Base-by-base conservation (phyloP, 2,888 invertebrate genomes). In the Andrena trimmerana region DNA sequence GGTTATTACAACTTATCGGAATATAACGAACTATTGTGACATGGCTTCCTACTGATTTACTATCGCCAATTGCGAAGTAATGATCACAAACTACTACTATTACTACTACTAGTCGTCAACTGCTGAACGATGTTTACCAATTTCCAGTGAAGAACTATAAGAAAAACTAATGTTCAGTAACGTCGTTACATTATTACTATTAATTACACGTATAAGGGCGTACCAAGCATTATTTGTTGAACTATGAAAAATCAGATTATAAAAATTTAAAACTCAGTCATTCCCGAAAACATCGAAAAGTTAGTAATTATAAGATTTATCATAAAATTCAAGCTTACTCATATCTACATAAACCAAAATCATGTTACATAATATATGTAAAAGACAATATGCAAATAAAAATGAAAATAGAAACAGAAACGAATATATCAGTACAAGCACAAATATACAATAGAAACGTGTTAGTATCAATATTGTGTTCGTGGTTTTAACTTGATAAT, bases 1-100 rank as follows among this genome's bases (percentile, higher is more conserved):
- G 60, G 16, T 63, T 48, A 71, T 71, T 33, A 71, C 52, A 62
- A 10, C 66, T 67, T n/a, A 31, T 33, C 42, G 29, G 50, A 6
- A 29, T n/a, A 29, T 16, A 42, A 42, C n/a, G 60, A 48, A 20
- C 52, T 60, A 48, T 66, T 42, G 16, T 20, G n/a, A 63, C 29
- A 66, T 50, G 50, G 1, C 36, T 3, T 10, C 13, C 36, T 1
- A 36, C 48, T 29, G 6, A 52, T 31, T 67, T 67, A 52, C 31
- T 1, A 29, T 1, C 6, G 27, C n/a, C 31, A 52, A n/a, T 31
- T 60, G 29, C n/a, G n/a, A 7, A 60, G 29, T 60, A 29, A n/a
- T 57, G 31, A 16, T 31, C 29, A 16, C 31, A 16, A n/a, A 60
- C 6, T 31, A n/a, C 59, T 27, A 27, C 0, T 59, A 31, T 2